Base-by-base conservation (phyloP, 2,797 vertebrate species). In the Linurgus olivaceus region DNA sequence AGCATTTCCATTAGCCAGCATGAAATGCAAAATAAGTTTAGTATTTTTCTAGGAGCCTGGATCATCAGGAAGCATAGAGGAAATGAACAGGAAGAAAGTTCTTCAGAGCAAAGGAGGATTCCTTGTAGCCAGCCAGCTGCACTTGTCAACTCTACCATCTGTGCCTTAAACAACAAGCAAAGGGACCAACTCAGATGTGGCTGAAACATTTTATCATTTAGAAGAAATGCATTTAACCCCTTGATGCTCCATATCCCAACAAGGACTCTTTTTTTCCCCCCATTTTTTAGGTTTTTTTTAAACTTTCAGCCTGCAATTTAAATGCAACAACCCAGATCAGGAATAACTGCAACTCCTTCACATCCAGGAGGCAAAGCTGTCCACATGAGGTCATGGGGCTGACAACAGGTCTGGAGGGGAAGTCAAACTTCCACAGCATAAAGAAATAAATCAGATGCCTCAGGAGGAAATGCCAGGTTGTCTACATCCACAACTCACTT, bases 81-180 rank as follows among this genome's bases (percentile, higher is more conserved):
- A 96, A 96, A 93, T 19, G 89, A 96, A 90, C 80, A 93, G 91
- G 93, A 96, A 96, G 94, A 90, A 95, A 88, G 91, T 93, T 95
- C 89, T 91, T 90, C 86, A 94, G 87, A 90, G 96, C 35, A 94
- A 95, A 94, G 81, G 92, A 97, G 89, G 75, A 96, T 90, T 96
- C 94, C 95, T 93, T 86, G 66, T 59, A 94, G 91, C 85, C 85
- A 96, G 87, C 79, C 94, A 96, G 91, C 62, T 94, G 87, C 93
- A 95, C 93, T 96, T 94, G 94, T 95, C 96, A 96, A 86, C 73
- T 93, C 82, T 59, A 86, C 94, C 94, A 96, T 96, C 95, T 96
- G 96, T 88, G 91, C 91, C 89, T 95, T 78, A 17, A 88, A 89
- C 88, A 87, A 88, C 42, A 82, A 91, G 93, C 83, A 93, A 86